Evolutionary conservation across 2,888 invertebrate genomes (phyloP).

Genomic region (Pheosia tremula): DNA sequence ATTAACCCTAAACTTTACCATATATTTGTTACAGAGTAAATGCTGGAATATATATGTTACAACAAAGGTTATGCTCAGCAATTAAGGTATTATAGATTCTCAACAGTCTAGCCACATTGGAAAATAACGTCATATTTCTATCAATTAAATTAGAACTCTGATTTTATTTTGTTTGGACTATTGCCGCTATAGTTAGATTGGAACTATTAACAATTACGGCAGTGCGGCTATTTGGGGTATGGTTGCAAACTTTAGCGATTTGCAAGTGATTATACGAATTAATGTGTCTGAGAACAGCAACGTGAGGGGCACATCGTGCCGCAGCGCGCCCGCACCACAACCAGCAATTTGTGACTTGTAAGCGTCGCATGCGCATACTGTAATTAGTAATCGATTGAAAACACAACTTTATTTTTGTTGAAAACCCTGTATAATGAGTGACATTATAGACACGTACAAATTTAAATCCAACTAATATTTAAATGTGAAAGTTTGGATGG

Average conservation of each 20-base stretch:
- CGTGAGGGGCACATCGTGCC: conserved; percentile 58
- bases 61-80: too few species aligned
- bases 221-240: conserved; percentile 22
- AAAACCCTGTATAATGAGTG: not conserved
- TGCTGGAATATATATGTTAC: too few species aligned
- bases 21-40: too few species aligned
- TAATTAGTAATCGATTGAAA: conserved; percentile 62
- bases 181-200: not conserved
- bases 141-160: too few species aligned
- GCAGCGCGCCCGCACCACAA: conserved; percentile 39
- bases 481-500: too few species aligned
- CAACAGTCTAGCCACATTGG: too few species aligned
- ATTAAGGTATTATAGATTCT: too few species aligned
- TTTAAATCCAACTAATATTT: not conserved
- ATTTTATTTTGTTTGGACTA: too few species aligned
- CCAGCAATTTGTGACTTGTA: conserved; percentile 57
- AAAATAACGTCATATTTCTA: too few species aligned
- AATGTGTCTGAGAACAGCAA: conserved; percentile 60
- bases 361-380: conserved; percentile 45
- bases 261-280: conserved; percentile 62
- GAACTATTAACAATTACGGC: conserved; percentile 4
- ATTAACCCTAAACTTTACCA: too few species aligned
- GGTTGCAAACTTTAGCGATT: conserved; percentile 39
- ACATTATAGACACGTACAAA: not conserved
- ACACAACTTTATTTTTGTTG: conserved; percentile 28